Evolutionary conservation across 2,888 invertebrate species (phyloP), one percentile per base, ranked within the genome.

Genomic region (Atrina japonica): DNA sequence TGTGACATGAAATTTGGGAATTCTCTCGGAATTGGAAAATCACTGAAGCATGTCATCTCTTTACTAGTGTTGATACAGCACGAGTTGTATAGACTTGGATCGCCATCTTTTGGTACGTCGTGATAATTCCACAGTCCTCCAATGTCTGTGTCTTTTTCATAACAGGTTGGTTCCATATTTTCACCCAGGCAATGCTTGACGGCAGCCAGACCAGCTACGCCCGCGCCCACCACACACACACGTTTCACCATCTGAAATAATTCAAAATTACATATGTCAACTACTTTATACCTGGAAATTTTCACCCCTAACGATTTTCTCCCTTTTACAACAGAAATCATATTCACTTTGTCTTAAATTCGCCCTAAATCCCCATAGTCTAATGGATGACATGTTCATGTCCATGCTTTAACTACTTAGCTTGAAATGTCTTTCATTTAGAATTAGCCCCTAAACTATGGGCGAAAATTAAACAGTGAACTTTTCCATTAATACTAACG

Each of bases 1-100:
- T 78, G 77, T n/a, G 73, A 75, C 80, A 81, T 81, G 55, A 78
- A 81, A 70, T 81, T 81, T 11, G 80, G 80, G 52, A 78, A 81
- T n/a, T 81, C 76, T 53, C 73, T 77, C 1, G 80, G 80, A 18
- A 81, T 78, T 1, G 78, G 80, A 50, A 81, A 81, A 50, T 81
- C 78, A 25, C 78, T 80, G 64, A 69, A 80, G 25, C 80, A 80
- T 5, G 78, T 77, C 73, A 80, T 75, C 43, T 77, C 80, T 59
- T 81, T 81, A 45, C 80, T 78, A 21, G 80, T 81, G 43, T 81
- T 81, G 63, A 78, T 78, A 55, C 78, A 75, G 52, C 81, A 81
- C 1, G 81, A 81, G 66, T 77, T 78, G 63, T 81, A 81, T n/a
- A 81, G 58, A 27, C 81, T 75, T 3, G 81, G 77, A 25, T 76